phyloP scores from a whole-genome alignment of 2,113 vertebrate genomes.

The Pteronura brasiliensis region DNA sequence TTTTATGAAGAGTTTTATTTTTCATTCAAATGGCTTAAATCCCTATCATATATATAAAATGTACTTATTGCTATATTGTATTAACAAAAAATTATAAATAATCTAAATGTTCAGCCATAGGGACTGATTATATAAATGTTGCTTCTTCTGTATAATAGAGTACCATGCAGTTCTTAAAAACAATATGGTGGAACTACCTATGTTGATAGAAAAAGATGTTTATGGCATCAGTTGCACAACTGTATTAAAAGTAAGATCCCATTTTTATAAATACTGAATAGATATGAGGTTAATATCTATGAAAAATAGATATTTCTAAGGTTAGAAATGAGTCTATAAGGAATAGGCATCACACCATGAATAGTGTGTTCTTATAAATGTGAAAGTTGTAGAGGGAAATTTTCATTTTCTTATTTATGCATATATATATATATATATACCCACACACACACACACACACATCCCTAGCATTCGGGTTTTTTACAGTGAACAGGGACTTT shows the following conservation, averaged over 20 bases:
- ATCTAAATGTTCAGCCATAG: neutral
- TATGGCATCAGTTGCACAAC: neutral
- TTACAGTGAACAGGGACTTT: neutral
- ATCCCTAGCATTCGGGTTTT: neutral
- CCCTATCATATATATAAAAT: neutral
- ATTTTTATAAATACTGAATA: neutral
- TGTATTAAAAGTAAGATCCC: neutral
- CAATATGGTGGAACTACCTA: neutral
- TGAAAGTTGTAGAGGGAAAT: neutral
- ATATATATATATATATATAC: neutral
- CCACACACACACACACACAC: too few species aligned
- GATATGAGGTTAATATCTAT: neutral
- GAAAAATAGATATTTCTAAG: neutral
- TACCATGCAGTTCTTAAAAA: neutral
- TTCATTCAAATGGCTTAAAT: neutral
- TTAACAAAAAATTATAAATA: neutral
- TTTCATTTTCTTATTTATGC: neutral
- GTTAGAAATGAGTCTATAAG: neutral
- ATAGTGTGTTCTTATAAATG: neutral
- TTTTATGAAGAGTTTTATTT: conserved; percentile 1
- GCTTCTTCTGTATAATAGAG: neutral
- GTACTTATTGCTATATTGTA: neutral
- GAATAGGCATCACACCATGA: neutral
- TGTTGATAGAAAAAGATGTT: neutral
- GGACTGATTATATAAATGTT: neutral